Conservation (phyloP, 2,888 invertebrate genomes). For the Campopleginae sp. region DNA sequence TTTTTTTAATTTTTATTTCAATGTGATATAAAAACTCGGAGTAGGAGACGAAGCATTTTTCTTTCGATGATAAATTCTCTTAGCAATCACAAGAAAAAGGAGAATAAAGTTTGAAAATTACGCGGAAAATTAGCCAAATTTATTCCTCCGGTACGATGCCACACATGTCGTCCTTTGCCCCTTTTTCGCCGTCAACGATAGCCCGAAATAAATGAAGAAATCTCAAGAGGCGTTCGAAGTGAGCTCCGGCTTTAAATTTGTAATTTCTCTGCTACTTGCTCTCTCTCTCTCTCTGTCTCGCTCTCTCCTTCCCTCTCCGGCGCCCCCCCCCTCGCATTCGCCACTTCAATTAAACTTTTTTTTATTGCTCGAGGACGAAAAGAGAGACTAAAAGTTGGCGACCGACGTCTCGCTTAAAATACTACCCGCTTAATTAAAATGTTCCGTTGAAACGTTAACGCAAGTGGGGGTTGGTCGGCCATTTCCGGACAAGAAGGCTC, state of each 20-base stretch:
- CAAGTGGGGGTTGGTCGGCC: constrained; percentile 14
- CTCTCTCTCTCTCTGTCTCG: constrained; percentile 36
- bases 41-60: constrained; percentile 28
- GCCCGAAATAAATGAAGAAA: constrained; percentile 26
- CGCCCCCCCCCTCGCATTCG: constrained; percentile 45
- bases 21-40: constrained; percentile 14
- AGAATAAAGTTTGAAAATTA: constrained; percentile 25
- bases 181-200: constrained; percentile 34
- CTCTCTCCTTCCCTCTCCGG: constrained; percentile 31
- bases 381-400: constrained; percentile 57
- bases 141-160: not conserved
- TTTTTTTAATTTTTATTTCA: constrained; percentile 3
- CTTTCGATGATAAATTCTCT: constrained; percentile 6
- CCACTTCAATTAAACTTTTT: constrained; percentile 70
- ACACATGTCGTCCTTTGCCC: constrained; percentile 31
- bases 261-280: constrained; percentile 52
- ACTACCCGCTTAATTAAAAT: constrained; percentile 68
- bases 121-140: constrained; percentile 16
- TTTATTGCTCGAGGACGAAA: constrained; percentile 25
- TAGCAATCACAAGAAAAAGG: constrained; percentile 6
- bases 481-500: not conserved
- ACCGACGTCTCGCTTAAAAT: constrained; percentile 68
- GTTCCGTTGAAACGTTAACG: constrained; percentile 47
- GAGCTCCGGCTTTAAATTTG: constrained; percentile 66
- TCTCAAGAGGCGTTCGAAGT: constrained; percentile 44